Base-by-base conservation (phyloP, 2,113 vertebrate genomes). In the Paratilapia polleni region DNA sequence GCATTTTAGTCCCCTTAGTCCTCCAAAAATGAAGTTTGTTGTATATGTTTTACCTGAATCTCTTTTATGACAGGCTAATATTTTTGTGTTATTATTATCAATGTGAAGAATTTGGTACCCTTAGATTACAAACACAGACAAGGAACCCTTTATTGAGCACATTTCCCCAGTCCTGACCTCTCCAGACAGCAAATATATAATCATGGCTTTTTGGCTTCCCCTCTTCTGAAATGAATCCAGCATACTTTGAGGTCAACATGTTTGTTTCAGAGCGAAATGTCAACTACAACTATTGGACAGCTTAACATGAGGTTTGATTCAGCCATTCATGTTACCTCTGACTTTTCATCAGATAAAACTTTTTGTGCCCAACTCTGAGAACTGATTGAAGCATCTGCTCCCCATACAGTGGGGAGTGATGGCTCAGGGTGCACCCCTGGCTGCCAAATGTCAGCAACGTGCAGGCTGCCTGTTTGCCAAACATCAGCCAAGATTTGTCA, bases 331-430 rank as follows among this genome's bases (percentile, higher is more conserved):
- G 63, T 68, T 68, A 47, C 43, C 66, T n/a, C 19, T 4, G 7
- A 56, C 17, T 54, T 8, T 20, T 54, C 19, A n/a, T 20, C 34
- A 20, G 1, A 47, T 0, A 0, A 26, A 68, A 47, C 1, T 38
- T 10, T 66, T 43, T 66, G 62, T 0, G 62, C 62, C 7, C 14
- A 15, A 28, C 5, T 31, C 66, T 2, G 66, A 28, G 15, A 2
- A 15, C 5, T 0, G 28, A 49, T 24, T 2, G 41, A 28, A 28
- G 22, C 10, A 22, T 63, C 34, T 70, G 22, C 64, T 49, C 41
- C 64, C 41, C 24, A 70, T 24, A 28, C 5, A 0, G 47, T 6
- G 47, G 5, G 47, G 47, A 17, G 47, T 15, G 38, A 68, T 0
- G 41, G 38, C 63, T 43, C 38, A 10, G n/a, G 31, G 12, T 4